These are phyloP conservation scores for Rhombomys opimus DNA, from an alignment of 2,113 vertebrate species.

Conservation along the genomic window DNA sequence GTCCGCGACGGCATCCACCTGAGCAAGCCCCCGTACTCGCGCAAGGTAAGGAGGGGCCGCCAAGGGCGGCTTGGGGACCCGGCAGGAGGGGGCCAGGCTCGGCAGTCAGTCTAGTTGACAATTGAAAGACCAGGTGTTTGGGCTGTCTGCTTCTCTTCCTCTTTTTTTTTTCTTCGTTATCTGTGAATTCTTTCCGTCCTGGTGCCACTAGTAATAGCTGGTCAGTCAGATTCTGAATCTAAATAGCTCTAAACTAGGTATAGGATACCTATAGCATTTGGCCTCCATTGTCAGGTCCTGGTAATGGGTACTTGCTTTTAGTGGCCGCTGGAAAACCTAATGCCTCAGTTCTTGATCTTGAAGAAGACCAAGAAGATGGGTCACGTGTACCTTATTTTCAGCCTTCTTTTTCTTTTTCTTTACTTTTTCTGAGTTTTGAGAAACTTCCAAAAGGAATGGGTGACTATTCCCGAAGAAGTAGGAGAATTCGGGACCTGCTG, in stretches of 20 bases:
- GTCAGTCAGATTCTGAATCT: neutral
- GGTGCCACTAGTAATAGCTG: neutral
- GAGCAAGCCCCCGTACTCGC: conserved; percentile 93
- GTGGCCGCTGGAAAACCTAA: neutral
- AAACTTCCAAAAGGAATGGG: neutral
- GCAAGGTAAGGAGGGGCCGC: conserved; percentile 92
- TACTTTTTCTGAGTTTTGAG: neutral
- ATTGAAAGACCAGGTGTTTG: neutral
- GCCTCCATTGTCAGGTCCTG: neutral
- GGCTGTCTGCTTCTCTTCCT: neutral
- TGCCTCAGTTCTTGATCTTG: neutral
- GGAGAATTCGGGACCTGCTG: neutral
- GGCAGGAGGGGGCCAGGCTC: neutral
- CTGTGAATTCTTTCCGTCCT: neutral
- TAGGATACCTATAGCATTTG: fast-evolving
- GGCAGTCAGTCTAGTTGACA: neutral
- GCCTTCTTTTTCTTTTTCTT: neutral
- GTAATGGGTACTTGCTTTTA: neutral
- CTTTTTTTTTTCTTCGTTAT: neutral
- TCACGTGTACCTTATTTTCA: neutral
- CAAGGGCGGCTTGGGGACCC: neutral
- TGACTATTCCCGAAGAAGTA: neutral
- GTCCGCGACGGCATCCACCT: conserved; percentile 95
- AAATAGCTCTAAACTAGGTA: neutral
- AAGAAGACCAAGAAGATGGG: neutral